Base-by-base conservation (phyloP, 2,113 vertebrate species). In the Syngnathus floridae region DNA sequence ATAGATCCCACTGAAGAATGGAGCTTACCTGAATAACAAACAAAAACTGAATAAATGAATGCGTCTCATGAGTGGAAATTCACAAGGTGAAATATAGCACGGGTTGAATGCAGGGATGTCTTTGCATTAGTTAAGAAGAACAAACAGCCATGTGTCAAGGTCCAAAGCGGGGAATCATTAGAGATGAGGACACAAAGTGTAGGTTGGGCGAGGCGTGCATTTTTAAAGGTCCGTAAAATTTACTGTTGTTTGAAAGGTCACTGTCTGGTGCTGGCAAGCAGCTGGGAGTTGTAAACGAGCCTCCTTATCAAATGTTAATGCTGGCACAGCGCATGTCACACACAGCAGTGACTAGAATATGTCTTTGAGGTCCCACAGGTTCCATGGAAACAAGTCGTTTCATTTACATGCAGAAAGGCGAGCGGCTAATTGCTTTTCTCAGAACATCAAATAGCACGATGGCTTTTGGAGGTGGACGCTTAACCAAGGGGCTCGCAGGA, bases 221-320 rank as follows among this genome's bases (percentile, higher is more conserved):
- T 82, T 85, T 85, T 86, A 88, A 89, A 87, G 87, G 88, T 87
- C 88, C 80, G 77, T 80, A 81, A 86, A 89, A 89, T 86, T 83
- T 90, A 89, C 87, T 82, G 88, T 88, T 87, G 84, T 87, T 88
- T 77, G 84, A 91, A 92, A 92, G 91, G 90, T 92, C 90, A 91
- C 76, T 80, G 86, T 87, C 88, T 89, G 86, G 83, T 74, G 80
- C 83, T 82, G 76, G 80, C 80, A 81, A 84, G 86, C 88, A 87
- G 82, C 87, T 89, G 90, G 87, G 88, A 91, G 85, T 87, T 87
- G 89, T 89, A 92, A 91, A 90, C 81, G 84, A 88, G 84, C 85
- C 85, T 86, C 82, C 89, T 91, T 91, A 91, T 91, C 89, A 91
- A 91, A 92, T 92, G 90, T 90, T 91, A 91, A 92, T 91, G 88